Evolutionary conservation across 2,113 vertebrate genomes (phyloP), one percentile per base, ranked within the genome.

Genomic region (Phylloscopus whistleri): DNA sequence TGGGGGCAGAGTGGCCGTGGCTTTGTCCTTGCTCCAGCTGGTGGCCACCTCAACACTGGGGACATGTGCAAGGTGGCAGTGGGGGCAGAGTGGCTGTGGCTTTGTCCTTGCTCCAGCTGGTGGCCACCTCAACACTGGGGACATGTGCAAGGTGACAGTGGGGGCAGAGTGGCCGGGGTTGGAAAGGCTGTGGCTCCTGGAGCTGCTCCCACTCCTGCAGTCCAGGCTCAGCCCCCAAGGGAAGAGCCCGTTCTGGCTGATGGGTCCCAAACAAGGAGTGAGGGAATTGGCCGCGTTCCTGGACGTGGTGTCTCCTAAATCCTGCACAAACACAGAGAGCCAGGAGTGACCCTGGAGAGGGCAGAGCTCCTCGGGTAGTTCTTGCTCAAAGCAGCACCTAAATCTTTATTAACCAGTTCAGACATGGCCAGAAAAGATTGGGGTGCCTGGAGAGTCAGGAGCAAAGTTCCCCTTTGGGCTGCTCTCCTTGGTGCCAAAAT

Each of bases 211-310:
- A 0, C 97, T 97, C 15, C 98, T 97, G 0, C 98, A 98, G 66
- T 84, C 97, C 6, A 96, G 84, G 73, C 98, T 97, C 39, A 98
- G 94, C 41, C 97, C 94, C 0, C 90, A 84, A 1, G 98, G 98
- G 84, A 98, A 98, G 37, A 98, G 96, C 41, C 97, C 24, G 0
- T 98, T 98, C 31, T 66, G 95, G 58, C 87, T 89, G 43, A 97
- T 0, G 9, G 95, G 87, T n/a, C 94, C 94, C 28, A 83, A 95
- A 94, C 98, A 98, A 69, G 18, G 84, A 43, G 98, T 12, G 62
- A 99, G 96, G 96, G 98, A 98, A 92, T 98, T 98, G 3, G 97
- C 98, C 0, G 12, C 64, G 0, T 98, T 99, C 92, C 98, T 97
- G 91, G 98, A 98, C 46, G 89, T 94, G 15, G 74, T 82, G 43